Evolutionary conservation across 2,888 invertebrate species (phyloP), one percentile per base, ranked within the genome.

Genomic region (Drosophila cracens): DNA sequence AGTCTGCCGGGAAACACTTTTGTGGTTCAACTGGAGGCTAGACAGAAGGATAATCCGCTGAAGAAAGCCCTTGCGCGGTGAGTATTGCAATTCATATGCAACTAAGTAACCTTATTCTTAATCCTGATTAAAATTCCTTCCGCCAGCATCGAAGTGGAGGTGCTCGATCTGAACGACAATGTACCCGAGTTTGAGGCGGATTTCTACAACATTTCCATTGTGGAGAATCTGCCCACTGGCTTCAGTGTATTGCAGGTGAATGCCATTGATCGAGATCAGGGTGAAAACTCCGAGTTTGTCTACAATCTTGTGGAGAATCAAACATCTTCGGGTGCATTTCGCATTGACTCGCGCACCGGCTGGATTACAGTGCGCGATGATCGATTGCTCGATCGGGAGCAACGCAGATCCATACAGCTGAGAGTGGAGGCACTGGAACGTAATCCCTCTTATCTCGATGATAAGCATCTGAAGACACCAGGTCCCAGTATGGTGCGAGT

Each of bases 191-290:
- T 98, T 81, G 97, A 98, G 91, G 97, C 97, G 0, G 97, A 97
- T 86, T 95, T 97, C 86, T 98, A 98, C 91, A 98, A 98, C 85
- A 97, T 98, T 77, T 98, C 97, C 80, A 98, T 98, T 76, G 97
- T 98, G 51, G 98, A 98, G 92, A 98, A 98, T 92, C 94, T 98
- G 34, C 98, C 98, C 0, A 97, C 97, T 82, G 97, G 97, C 0
- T 93, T 95, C 83, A 90, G 92, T 82, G 91, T 93, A 0, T 82
- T 93, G 0, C 93, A 93, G 76, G 93, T 98, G 13, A 95, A 96
- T 89, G 97, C 97, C 0, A 94, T 95, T 1, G 97, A 98, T 90
- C 95, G 95, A 59, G 97, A 97, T 91, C 97, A 97, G 93, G 97
- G 96, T 0, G 97, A 97, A 74, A 98, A 98, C 90, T 96, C 96